Percentiles rank a stretch among this genome's conserved stretches.
Conservation (phyloP, 2,888 invertebrate genomes). For the Cheilosia variabilis region DNA sequence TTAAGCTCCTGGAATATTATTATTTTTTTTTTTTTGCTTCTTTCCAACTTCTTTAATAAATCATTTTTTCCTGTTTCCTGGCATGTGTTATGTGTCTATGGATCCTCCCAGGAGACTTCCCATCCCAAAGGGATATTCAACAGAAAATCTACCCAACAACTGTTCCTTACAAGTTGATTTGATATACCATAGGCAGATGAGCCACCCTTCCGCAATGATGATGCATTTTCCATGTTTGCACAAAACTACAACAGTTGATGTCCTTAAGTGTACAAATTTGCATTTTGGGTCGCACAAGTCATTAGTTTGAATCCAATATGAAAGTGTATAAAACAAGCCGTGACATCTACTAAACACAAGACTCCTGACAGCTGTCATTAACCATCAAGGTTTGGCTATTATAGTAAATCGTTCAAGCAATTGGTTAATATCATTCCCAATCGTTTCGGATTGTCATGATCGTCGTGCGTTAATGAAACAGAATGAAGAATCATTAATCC, state of each 20-base stretch:
- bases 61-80: slow-evolving; percentile 6
- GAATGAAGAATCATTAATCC: slow-evolving; percentile 45
- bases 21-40: neutral
- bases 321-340: slow-evolving; percentile 8
- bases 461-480: slow-evolving; percentile 13
- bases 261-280: slow-evolving; percentile 1
- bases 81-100: neutral
- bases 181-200: neutral
- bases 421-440: slow-evolving; percentile 17
- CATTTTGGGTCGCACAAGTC: slow-evolving; percentile 37
- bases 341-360: slow-evolving; percentile 15
- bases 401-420: slow-evolving; percentile 5
- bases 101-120: neutral
- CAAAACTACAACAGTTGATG: neutral
- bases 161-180: neutral
- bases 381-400: slow-evolving; percentile 1
- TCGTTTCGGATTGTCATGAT: neutral
- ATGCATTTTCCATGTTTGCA: slow-evolving; percentile 9
- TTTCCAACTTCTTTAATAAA: slow-evolving; percentile 14
- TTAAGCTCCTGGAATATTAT: neutral
- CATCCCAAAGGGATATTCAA: neutral
- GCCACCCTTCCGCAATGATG: neutral
- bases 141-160: neutral
- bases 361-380: slow-evolving; percentile 5
- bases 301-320: slow-evolving; percentile 31